These are phyloP conservation scores for Pristionchus exspectatus DNA, from an alignment of 2,888 invertebrate genomes.

Conservation along the genomic window DNA sequence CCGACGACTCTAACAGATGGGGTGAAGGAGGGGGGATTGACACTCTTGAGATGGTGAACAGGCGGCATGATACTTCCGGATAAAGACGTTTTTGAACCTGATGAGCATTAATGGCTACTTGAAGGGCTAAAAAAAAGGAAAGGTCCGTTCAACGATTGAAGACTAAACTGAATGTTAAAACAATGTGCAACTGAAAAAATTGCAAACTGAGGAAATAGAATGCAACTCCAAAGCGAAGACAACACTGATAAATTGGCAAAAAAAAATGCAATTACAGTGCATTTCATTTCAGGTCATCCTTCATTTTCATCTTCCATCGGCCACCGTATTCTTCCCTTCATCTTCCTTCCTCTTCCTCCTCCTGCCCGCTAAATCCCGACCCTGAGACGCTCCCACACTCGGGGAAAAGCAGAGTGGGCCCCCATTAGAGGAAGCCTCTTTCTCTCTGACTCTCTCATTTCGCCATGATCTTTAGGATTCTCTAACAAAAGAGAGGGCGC, in stretches of 20 bases:
- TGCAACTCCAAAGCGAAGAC: not conserved
- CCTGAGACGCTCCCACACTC: slow-evolving; percentile 3
- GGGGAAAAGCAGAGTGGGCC: not conserved
- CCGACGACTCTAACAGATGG: slow-evolving; percentile 17
- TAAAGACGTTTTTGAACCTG: not conserved
- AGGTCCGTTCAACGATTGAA: too few species aligned
- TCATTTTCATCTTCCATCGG: not conserved
- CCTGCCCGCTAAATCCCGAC: not conserved
- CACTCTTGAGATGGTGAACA: slow-evolving; percentile 13
- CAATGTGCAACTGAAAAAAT: too few species aligned
- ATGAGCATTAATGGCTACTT: not conserved
- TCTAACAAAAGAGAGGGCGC: not conserved
- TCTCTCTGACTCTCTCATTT: slow-evolving; percentile 2
- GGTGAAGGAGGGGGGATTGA: not conserved
- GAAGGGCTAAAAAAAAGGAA: too few species aligned
- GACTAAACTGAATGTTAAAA: too few species aligned
- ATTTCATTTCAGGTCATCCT: not conserved
- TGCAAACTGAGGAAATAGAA: too few species aligned
- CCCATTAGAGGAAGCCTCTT: slow-evolving; percentile 1
- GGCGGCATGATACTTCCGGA: slow-evolving; percentile 14
- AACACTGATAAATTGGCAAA: not conserved
- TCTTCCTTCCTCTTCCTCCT: not conserved
- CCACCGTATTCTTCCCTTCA: not conserved
- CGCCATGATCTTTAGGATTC: not conserved
- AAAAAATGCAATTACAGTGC: not conserved